phyloP scores from a whole-genome alignment of 1,140 invertebrate genomes.

The Luehdorfia chinensis region DNA sequence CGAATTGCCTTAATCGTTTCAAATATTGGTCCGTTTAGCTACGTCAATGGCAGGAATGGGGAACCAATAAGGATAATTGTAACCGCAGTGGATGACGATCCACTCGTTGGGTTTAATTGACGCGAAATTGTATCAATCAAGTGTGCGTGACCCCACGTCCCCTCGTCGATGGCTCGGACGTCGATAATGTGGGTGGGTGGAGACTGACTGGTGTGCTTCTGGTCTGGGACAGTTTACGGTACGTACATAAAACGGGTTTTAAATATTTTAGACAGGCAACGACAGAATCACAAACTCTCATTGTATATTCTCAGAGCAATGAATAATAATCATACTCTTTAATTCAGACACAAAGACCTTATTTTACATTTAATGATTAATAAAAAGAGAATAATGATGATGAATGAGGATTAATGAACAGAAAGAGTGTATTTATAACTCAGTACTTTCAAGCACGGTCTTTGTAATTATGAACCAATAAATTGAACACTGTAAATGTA shows the following conservation, averaged over 20 bases:
- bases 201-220: conserved; percentile 6
- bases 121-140: conserved; percentile 72
- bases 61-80: conserved; percentile 71
- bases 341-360: no score
- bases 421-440: no score
- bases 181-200: conserved; percentile 21
- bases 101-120: conserved; percentile 56
- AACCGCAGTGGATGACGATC: conserved; percentile 34
- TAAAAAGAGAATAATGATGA: no score
- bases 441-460: no score
- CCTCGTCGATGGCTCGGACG: conserved; percentile 10
- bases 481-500: no score
- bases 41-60: conserved; percentile 55
- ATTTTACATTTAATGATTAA: no score
- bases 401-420: no score
- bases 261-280: no score
- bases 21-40: conserved; percentile 27
- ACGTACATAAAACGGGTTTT: not conserved
- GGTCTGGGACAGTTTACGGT: not conserved
- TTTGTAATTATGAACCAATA: no score
- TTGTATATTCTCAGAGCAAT: no score
- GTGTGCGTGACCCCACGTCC: conserved; percentile 32
- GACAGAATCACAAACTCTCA: no score
- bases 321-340: no score
- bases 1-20: conserved; percentile 38